Evolutionary conservation across 1,140 invertebrate species (phyloP).

Genomic region (Eciton burchellii): DNA sequence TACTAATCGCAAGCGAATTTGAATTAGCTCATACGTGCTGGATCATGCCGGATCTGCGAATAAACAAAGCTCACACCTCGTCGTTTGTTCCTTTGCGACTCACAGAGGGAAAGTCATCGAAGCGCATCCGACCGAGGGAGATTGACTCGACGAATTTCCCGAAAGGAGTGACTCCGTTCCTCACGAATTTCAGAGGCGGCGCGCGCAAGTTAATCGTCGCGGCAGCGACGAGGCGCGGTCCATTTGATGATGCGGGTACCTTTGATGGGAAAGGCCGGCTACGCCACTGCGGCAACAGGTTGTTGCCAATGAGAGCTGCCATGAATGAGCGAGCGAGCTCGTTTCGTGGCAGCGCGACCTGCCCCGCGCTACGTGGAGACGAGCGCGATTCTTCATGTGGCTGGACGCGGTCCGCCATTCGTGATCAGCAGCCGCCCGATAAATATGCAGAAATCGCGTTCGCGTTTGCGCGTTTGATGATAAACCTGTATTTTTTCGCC

Average conservation of each 20-base stretch:
- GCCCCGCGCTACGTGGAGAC: conserved; percentile 21
- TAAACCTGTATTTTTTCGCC: no score
- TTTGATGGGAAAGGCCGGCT: conserved; percentile 49
- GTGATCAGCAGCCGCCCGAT: not conserved
- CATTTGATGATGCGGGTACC: conserved; percentile 17
- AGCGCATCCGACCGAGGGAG: no score
- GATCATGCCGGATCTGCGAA: no score
- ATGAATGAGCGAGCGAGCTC: conserved; percentile 69
- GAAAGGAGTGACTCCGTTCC: not conserved
- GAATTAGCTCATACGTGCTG: no score
- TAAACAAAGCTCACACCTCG: no score
- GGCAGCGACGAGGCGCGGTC: not conserved
- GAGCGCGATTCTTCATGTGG: conserved; percentile 44
- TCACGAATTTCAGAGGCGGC: not conserved
- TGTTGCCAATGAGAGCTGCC: conserved; percentile 70
- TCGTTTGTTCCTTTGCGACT: no score
- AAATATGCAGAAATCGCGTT: conserved; percentile 20
- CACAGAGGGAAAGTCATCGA: no score
- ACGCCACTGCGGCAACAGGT: conserved; percentile 73
- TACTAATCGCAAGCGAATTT: no score
- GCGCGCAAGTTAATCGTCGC: not conserved
- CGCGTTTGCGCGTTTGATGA: not conserved
- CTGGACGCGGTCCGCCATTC: not conserved
- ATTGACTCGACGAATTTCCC: not conserved
- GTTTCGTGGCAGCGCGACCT: conserved; percentile 58